Evolutionary conservation across 2,797 vertebrate species (phyloP), one percentile per base, ranked within the genome.

Genomic region (Antrozous pallidus): DNA sequence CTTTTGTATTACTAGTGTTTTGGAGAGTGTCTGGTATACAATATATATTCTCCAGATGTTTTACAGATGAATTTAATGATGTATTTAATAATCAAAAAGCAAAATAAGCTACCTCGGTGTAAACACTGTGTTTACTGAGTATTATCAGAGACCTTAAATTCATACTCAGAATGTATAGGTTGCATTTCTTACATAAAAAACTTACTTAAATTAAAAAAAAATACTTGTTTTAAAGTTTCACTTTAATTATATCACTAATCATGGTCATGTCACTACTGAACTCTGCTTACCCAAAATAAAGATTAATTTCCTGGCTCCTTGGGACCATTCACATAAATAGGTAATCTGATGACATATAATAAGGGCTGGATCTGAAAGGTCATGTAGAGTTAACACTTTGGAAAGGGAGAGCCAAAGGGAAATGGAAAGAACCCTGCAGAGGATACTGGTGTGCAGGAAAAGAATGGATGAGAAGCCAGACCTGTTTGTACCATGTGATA

Each of bases 251-350:
- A 78, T 45, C 79, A 86, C 56, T 90, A 92, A 81, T 70, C 36
- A 90, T 5, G 45, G 83, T 74, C 45, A 86, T 83, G 40, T 91
- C 56, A 77, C 47, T 75, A 93, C 0, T 93, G 51, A 97, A 91
- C 33, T 91, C n/a, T 70, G 61, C 67, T 89, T 54, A 91, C 16
- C n/a, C 47, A 84, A 77, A 36, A 89, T 38, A 47, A 94, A 78
- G 38, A 88, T 14, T 85, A 95, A 95, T 73, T 93, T 96, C 79
- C 80, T 89, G 70, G 28, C 33, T 82, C 79, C 51, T n/a, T 88
- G 14, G 14, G 6, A 38, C 36, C 10, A 86, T 40, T 95, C 38
- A 81, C 18, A 88, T 84, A 78, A 67, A 88, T 49, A 71, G 77
- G 42, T 61, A 88, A 92, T 78, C 54, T 88, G 75, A 95, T 28